Evolutionary conservation across 2,888 invertebrate species (phyloP).

Genomic region (Cephus pygmeus): DNA sequence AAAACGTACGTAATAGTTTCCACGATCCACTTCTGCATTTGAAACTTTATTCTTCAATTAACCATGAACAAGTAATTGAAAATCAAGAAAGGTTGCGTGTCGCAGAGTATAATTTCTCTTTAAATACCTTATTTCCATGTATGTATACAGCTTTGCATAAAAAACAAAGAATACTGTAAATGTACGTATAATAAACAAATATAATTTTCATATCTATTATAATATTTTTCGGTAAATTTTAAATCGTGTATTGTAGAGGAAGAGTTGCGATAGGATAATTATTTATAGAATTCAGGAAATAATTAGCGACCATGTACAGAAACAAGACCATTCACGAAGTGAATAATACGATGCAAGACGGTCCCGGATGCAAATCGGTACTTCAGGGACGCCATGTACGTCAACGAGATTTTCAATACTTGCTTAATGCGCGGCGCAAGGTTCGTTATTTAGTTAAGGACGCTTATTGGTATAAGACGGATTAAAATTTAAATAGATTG

Average conservation of each 20-base stretch:
- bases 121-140: not conserved
- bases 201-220: not conserved
- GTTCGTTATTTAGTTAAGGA: not conserved
- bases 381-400: not conserved
- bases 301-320: not conserved
- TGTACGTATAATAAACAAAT: not conserved
- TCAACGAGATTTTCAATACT: not conserved
- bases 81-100: not conserved
- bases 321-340: not conserved
- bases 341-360: not conserved
- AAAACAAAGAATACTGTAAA: not conserved
- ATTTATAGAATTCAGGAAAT: not conserved
- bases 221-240: not conserved
- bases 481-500: not conserved
- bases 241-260: not conserved
- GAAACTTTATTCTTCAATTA: not conserved
- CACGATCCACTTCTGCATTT: not conserved
- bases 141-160: too few relatives aligned
- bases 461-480: not conserved
- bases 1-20: not conserved
- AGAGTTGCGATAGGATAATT: not conserved
- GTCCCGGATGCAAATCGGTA: not conserved
- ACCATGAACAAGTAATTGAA: not conserved
- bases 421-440: not conserved
- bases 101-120: not conserved